Base-by-base conservation (phyloP, 2,797 vertebrate genomes). In the Urophycis tenuis region DNA sequence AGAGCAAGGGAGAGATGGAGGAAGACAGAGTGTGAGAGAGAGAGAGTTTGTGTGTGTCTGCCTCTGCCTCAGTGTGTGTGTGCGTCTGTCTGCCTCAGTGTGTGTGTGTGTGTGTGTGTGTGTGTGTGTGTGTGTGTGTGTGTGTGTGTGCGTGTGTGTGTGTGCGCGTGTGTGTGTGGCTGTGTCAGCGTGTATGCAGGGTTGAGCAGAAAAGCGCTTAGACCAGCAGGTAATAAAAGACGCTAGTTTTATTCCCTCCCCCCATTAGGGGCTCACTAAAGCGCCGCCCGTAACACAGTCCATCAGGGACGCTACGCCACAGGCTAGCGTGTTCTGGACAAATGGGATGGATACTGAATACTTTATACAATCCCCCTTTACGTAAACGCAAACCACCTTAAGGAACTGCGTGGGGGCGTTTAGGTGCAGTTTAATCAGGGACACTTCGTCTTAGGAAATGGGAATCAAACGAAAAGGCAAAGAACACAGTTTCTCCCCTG, bases 211-310 rank as follows among this genome's bases (percentile, higher is more conserved):
- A 67, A 67, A 67, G n/a, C 9, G 60, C 60, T 67, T 67, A 29
- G 60, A 67, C 60, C 25, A 67, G 60, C 60, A 67, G 60, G 60
- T 67, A 67, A 67, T 67, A 67, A 29, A 67, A 67, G 60, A 29
- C n/a, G n/a, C 60, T 67, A 12, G 60, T 67, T 67, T 29, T 29
- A 67, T 67, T 67, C 25, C 8, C 53, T 29, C 60, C 60, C 60
- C 60, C 60, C 60, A 67, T 67, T 67, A 67, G 60, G 60, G 60
- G n/a, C 60, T 67, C n/a, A 25, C 60, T 67, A 29, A 64, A 67
- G 60, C 25, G 25, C 60, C 25, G 10, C n/a, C n/a, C n/a, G 25
- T 67, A 67, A 67, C 60, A 67, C 60, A 67, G 60, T 67, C 60
- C 60, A 67, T 67, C 60, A 67, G 25, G 60, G 2, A 25, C 53